These are phyloP conservation scores for Microctenopoma lineatum DNA, from an alignment of 2,797 vertebrate species.

Conservation along the genomic window DNA sequence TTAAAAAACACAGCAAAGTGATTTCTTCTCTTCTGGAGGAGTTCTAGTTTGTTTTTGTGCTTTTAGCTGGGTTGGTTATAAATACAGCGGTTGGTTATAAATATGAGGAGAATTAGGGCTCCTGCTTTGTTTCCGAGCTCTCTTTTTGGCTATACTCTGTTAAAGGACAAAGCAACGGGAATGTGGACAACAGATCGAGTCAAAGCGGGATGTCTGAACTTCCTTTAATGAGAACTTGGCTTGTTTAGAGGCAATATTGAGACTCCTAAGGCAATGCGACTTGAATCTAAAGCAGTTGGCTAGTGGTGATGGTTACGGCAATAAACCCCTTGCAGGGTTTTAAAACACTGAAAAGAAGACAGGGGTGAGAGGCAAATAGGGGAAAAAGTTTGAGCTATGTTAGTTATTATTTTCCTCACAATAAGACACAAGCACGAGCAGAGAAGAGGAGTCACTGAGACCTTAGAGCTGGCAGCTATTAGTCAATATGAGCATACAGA, in stretches of 20 bases:
- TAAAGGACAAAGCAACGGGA: constrained; percentile 67
- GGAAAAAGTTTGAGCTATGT: constrained; percentile 21
- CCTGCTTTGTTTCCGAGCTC: constrained; percentile 53
- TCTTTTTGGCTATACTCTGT: constrained; percentile 47
- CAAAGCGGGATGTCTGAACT: constrained; percentile 68
- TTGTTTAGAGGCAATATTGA: constrained; percentile 76
- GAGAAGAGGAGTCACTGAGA: not conserved
- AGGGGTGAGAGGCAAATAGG: constrained; percentile 11
- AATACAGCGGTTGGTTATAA: constrained; percentile 32
- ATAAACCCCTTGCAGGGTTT: constrained; percentile 68
- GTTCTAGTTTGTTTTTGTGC: constrained; percentile 48
- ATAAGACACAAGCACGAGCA: not conserved
- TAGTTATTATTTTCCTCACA: constrained; percentile 19
- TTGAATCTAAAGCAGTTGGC: constrained; percentile 78
- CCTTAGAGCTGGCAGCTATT: constrained; percentile 46
- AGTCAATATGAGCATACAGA: constrained; percentile 37
- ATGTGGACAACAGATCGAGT: constrained; percentile 68
- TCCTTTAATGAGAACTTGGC: constrained; percentile 79
- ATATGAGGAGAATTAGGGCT: constrained; percentile 49
- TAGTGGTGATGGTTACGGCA: constrained; percentile 52
- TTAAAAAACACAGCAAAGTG: constrained; percentile 33
- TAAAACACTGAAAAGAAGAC: constrained; percentile 45
- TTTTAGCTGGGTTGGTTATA: constrained; percentile 36
- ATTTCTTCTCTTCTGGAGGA: constrained; percentile 21
- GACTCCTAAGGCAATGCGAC: constrained; percentile 72